Evolutionary conservation across 2,888 invertebrate species (phyloP).

Genomic region (Meloe dianella): DNA sequence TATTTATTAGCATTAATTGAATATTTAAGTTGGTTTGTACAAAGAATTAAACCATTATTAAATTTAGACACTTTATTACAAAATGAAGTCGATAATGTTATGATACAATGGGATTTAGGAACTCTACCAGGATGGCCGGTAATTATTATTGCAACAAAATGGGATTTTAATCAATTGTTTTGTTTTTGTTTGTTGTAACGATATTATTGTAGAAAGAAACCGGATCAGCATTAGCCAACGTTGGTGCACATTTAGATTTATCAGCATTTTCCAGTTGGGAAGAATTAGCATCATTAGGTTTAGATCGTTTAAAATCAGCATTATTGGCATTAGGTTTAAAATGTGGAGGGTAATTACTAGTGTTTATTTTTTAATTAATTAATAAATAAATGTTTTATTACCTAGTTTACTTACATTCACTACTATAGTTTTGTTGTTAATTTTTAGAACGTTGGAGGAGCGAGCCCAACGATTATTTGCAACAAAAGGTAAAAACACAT

Average conservation of each 20-base stretch:
- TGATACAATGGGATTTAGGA: constrained; percentile 86
- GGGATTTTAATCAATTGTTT: not conserved
- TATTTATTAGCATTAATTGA: constrained; percentile 85
- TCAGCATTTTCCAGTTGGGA: constrained; percentile 97
- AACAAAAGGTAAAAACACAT: constrained; percentile 92
- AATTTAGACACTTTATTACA: constrained; percentile 83
- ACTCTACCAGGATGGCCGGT: constrained; percentile 94
- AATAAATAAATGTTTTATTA: not conserved
- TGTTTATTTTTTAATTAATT: no score
- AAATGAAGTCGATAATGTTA: constrained; percentile 79
- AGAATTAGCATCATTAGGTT: constrained; percentile 94
- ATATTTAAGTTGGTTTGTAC: constrained; percentile 84
- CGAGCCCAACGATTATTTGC: constrained; percentile 94
- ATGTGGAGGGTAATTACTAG: constrained; percentile 81
- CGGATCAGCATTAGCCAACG: constrained; percentile 89
- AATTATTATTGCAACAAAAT: constrained; percentile 47
- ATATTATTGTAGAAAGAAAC: constrained; percentile 80
- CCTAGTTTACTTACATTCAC: no score
- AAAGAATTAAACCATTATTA: constrained; percentile 83
- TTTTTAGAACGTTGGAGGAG: constrained; percentile 84
- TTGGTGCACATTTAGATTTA: constrained; percentile 97
- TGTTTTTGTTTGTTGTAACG: no score
- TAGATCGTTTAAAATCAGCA: constrained; percentile 97
- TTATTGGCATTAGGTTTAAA: constrained; percentile 95
- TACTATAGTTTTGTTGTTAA: not conserved